These are phyloP conservation scores for Blastobasis lacticolella DNA, from an alignment of 2,888 invertebrate species.

Conservation along the genomic window DNA sequence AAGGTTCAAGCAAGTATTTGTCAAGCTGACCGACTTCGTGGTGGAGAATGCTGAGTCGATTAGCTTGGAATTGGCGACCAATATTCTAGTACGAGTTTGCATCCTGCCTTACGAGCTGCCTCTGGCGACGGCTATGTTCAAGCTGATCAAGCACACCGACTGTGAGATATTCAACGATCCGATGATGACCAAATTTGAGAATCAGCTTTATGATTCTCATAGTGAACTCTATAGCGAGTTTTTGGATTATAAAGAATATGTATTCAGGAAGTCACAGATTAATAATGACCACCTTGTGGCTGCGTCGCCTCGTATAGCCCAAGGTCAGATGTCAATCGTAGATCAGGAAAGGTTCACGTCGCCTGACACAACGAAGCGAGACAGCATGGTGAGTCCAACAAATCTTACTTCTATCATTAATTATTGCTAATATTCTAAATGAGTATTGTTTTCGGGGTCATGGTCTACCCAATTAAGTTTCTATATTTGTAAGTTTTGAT, in stretches of 20 bases:
- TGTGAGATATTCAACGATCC: conserved; percentile 28
- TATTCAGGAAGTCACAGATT: too few relatives aligned
- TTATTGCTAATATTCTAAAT: too few relatives aligned
- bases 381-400: conserved; percentile 38
- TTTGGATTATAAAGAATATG: conserved; percentile 13
- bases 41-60: conserved; percentile 26
- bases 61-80: conserved; percentile 25
- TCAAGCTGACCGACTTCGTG: conserved; percentile 40
- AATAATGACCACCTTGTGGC: too few relatives aligned
- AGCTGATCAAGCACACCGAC: conserved; percentile 38
- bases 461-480: too few relatives aligned
- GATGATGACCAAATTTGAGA: conserved; percentile 36
- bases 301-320: conserved; percentile 3
- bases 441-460: too few relatives aligned
- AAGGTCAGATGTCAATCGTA: conserved; percentile 4
- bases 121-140: conserved; percentile 31
- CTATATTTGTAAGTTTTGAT: too few relatives aligned
- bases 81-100: conserved; percentile 46
- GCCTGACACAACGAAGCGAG: conserved; percentile 48
- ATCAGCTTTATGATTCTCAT: conserved; percentile 21
- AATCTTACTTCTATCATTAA: too few relatives aligned
- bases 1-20: conserved; percentile 46
- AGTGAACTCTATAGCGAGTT: conserved; percentile 24
- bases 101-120: conserved; percentile 42
- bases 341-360: conserved; percentile 30